Base-by-base conservation (phyloP, 2,113 vertebrate genomes). In the Catharus bicknelli region DNA sequence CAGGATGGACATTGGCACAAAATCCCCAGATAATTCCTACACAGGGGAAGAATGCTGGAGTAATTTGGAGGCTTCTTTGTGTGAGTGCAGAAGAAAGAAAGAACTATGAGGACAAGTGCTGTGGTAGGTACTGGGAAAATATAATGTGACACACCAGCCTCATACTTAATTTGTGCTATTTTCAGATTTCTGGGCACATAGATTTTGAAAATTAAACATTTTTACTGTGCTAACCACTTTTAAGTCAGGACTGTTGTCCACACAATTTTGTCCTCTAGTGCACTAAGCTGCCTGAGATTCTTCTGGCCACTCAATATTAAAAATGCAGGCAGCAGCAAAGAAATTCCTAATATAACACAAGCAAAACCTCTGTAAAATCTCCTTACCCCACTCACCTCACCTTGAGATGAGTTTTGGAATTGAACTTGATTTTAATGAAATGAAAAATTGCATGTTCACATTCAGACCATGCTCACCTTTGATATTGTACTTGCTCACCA, bases 381-480 rank as follows among this genome's bases (percentile, higher is more conserved):
- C 32, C 40, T 90, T 91, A 62, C 55, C 30, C 47, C 29, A 50
- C 27, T 59, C 36, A 53, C 32, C 62, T 68, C 43, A 51, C 48
- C 51, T 48, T 43, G 30, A 89, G 57, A 84, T 63, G 34, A 75
- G n/a, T 40, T 77, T 88, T 81, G 42, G 18, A 93, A 83, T 69
- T 80, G 58, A 91, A 66, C 36, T 61, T 76, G 36, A 50, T 83
- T 95, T 91, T 76, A 63, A 77, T 53, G 38, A 74, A 85, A 92
- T 80, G 63, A 26, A 62, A 94, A 93, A 74, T 9, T 32, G 9
- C 54, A 43, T 34, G 47, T 54, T 90, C 81, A 73, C 3, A 2
- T 90, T 90, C 84, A 57, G 84, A 69, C 62, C 15, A n/a, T 1
- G 2, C 16, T 90, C 42, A 30, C 23, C 67, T 89, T 50, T 75